Evolutionary conservation across 92 coral and sea anemone genomes (phyloP), one percentile per base, ranked within the genome.

Genomic region (Parazoanthus swiftii): DNA sequence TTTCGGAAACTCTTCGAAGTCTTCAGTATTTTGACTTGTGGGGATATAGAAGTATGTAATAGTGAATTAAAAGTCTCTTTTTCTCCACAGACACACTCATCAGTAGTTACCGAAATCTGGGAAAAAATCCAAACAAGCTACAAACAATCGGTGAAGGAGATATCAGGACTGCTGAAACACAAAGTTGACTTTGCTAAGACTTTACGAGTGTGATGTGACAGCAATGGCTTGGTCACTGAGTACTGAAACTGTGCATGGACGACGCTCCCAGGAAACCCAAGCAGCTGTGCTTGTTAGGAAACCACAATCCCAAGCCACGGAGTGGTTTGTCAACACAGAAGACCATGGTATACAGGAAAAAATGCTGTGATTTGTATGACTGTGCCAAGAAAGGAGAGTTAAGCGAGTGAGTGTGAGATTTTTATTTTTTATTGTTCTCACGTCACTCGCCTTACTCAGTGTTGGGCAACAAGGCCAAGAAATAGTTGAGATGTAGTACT

Each of bases 71-170:
- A 35, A 29, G 70, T 23, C 33, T 46, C 39, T 77, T 74, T 82
- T 79, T 75, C 35, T 56, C 35, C 81, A 36, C 67, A 96, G 99
- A 95, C 98, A 37, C 92, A 95, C 80, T 95, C 98, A 13, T 92
- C 95, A 59, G 92, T 95, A 36, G 95, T 92, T n/a, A 66, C 98
- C 23, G 97, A 92, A 86, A 95, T 96, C 75, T 96, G 99, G 99
- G 95, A 91, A 88, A 95, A 93, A 87, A 86, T 96, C 73, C 99
- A 96, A 81, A 86, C 93, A 44, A 96, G 99, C 83, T 96, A 93
- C 93, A 93, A 93, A 59, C 91, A 92, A 81, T 96, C 99, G 42
- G 94, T 96, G 18, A 91, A 95, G 78, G 97, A 95, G 80, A 93
- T 96, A 65, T 81, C 93, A 21, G 98, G 92, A 77, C 93, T 96